A percentile compares a stretch with the other conserved stretches of the same genome.
phyloP scores from a whole-genome alignment of 2,113 vertebrate genomes.

The Puffinus mauretanicus region DNA sequence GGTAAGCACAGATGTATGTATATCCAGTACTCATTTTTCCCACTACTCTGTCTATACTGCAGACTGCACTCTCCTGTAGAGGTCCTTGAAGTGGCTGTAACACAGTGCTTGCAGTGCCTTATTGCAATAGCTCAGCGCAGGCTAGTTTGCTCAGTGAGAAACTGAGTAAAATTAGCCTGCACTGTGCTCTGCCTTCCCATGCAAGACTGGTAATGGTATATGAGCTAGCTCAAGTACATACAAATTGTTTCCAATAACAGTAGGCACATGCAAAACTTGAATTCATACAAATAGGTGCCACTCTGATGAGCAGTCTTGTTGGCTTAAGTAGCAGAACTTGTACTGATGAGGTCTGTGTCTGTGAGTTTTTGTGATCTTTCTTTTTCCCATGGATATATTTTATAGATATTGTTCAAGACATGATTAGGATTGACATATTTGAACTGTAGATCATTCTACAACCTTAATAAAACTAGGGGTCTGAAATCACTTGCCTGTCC shows the following conservation, averaged over 20 bases:
- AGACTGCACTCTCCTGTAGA: background rate
- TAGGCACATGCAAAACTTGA: background rate
- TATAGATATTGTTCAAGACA: background rate
- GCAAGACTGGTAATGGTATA: too few species aligned
- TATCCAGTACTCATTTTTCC: background rate
- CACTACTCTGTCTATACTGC: background rate
- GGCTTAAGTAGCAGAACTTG: background rate
- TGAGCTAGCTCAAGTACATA: background rate
- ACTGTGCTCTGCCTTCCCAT: background rate
- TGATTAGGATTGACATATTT: background rate
- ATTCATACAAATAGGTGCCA: background rate
- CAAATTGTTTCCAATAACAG: background rate
- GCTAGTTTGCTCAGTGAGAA: background rate
- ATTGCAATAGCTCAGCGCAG: background rate
- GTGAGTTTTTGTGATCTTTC: background rate
- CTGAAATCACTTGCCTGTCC: background rate
- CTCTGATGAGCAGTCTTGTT: background rate
- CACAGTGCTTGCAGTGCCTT: background rate
- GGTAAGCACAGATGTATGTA: background rate
- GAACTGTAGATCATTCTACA: background rate
- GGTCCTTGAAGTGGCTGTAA: background rate
- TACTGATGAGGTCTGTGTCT: background rate
- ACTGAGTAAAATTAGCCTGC: background rate
- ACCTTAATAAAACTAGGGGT: background rate
- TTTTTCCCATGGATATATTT: background rate